These are phyloP conservation scores for Atractosteus spatula DNA, from an alignment of 2,113 vertebrate species.

Conservation along the genomic window DNA sequence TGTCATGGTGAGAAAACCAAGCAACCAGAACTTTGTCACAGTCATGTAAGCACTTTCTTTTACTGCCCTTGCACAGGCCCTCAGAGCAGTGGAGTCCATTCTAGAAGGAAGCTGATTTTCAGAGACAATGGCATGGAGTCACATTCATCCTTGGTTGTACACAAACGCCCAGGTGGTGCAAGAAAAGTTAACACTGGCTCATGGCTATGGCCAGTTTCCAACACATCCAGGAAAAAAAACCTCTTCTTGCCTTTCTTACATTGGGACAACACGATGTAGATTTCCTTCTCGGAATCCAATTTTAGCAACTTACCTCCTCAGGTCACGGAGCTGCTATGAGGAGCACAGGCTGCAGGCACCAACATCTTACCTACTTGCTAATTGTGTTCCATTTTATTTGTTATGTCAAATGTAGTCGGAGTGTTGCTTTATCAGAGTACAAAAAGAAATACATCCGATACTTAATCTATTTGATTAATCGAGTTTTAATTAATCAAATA, in stretches of 20 bases:
- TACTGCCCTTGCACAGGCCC: no score
- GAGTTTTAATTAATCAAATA: no score
- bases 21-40: slow-evolving; percentile 56
- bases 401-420: no score
- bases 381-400: no score
- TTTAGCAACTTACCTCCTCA: background rate
- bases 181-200: slow-evolving; percentile 6
- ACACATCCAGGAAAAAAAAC: background rate
- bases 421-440: no score
- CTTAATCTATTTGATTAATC: no score
- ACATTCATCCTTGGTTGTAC: background rate
- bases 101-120: background rate
- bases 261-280: background rate
- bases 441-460: no score
- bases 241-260: background rate
- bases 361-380: no score
- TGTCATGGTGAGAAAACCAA: slow-evolving; percentile 65
- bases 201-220: background rate
- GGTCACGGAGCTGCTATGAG: background rate
- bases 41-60: slow-evolving; percentile 44
- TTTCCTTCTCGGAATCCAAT: background rate
- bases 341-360: background rate
- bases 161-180: background rate
- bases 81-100: background rate
- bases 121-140: background rate